phyloP scores from a whole-genome alignment of 2,888 invertebrate genomes.

The Drosophila paramelanica region DNA sequence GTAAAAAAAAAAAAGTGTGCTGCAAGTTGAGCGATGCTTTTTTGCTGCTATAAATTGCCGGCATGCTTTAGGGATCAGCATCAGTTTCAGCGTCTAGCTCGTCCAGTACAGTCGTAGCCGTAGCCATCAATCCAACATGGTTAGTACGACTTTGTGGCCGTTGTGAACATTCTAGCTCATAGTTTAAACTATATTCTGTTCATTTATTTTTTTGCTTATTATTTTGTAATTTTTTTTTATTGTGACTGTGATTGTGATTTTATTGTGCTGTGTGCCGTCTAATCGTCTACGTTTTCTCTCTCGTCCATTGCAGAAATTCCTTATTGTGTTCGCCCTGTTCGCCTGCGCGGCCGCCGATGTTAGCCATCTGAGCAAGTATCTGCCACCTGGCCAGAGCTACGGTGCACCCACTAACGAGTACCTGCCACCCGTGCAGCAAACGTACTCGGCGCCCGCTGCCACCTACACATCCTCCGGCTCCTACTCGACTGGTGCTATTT shows the following conservation, averaged over 20 bases:
- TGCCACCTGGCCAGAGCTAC: conserved; percentile 71
- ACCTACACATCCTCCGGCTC: conserved; percentile 22
- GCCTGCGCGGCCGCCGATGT: conserved; percentile 83
- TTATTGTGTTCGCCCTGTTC: conserved; percentile 77
- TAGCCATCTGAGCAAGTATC: conserved; percentile 80
- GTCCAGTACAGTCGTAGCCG: conserved; percentile 73
- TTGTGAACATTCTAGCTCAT: background rate
- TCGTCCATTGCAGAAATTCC: conserved; percentile 80
- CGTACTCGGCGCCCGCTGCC: conserved; percentile 23
- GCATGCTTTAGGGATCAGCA: conserved; percentile 77
- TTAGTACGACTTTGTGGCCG: conserved; percentile 56
- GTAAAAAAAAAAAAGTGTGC: conserved; percentile 31
- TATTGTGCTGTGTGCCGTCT: conserved; percentile 22
- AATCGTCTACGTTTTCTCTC: conserved; percentile 20
- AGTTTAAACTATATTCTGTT: background rate
- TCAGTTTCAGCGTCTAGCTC: conserved; percentile 83
- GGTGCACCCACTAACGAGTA: conserved; percentile 70
- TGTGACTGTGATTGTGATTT: conserved; percentile 37
- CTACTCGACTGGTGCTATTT: background rate
- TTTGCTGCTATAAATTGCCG: conserved; percentile 82
- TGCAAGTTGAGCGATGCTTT: conserved; percentile 63
- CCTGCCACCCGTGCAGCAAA: conserved; percentile 72
- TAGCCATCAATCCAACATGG: conserved; percentile 71
- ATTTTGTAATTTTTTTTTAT: conserved; percentile 6
- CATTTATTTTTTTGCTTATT: background rate